Evolutionary conservation across 2,113 vertebrate genomes (phyloP).

Genomic region (Aegotheles bennettii): DNA sequence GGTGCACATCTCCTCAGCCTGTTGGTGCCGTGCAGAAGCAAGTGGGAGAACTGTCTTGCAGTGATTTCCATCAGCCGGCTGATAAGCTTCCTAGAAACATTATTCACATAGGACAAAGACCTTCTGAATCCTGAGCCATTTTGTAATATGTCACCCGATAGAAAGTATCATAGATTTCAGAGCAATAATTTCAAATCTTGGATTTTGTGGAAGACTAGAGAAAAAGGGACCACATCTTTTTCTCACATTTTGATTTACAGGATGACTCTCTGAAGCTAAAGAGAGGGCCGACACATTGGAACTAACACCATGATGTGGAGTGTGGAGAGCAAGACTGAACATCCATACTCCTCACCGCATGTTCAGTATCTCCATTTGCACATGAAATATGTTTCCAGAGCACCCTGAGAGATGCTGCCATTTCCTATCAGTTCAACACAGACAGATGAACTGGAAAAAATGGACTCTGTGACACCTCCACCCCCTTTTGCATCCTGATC

Average conservation of each 20-base stretch:
- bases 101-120: neutral
- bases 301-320: accelerated
- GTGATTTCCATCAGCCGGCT: neutral
- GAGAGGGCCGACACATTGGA: neutral
- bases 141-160: neutral
- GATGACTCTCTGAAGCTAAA: neutral
- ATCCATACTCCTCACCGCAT: neutral
- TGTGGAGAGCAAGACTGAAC: neutral
- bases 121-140: neutral
- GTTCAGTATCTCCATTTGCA: neutral
- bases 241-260: neutral
- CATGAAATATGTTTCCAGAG: neutral
- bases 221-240: neutral
- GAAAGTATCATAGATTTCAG: neutral
- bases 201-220: neutral
- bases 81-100: neutral
- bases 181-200: neutral
- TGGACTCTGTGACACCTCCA: neutral
- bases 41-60: neutral
- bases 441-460: neutral
- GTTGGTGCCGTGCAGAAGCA: too few species aligned
- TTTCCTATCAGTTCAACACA: neutral
- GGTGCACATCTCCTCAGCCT: neutral
- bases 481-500: neutral
- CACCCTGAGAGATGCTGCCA: neutral